These are phyloP conservation scores for Agonopterix subpropinquella DNA, from an alignment of 2,888 invertebrate genomes.

Conservation along the genomic window DNA sequence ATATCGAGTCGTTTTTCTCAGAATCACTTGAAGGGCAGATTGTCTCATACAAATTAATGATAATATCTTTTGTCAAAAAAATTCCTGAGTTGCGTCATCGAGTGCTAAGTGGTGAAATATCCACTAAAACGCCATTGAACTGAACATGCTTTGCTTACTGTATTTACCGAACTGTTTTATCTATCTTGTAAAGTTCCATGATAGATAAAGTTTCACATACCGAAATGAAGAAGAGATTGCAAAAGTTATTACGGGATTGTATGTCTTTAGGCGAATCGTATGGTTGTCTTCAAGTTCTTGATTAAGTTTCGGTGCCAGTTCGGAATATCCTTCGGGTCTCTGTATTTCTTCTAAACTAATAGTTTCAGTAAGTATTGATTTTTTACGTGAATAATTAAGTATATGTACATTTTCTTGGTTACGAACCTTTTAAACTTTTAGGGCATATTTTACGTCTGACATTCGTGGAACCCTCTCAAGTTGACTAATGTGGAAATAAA, in stretches of 20 bases:
- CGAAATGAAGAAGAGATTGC: constrained; percentile 27
- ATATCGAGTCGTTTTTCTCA: constrained; percentile 17
- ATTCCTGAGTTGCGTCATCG: constrained; percentile 50
- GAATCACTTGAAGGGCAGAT: constrained; percentile 40
- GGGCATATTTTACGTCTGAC: too few relatives aligned
- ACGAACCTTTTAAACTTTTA: too few relatives aligned
- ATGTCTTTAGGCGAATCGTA: constrained; percentile 20
- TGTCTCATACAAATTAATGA: constrained; percentile 29
- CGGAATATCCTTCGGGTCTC: neutral
- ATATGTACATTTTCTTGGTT: too few relatives aligned
- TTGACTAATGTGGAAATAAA: too few relatives aligned
- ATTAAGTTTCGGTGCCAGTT: constrained; percentile 31
- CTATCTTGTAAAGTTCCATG: constrained; percentile 14
- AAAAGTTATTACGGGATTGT: constrained; percentile 33
- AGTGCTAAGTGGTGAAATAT: neutral
- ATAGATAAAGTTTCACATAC: constrained; percentile 23
- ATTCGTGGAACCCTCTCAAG: too few relatives aligned
- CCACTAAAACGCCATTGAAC: too few relatives aligned
- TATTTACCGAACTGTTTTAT: neutral
- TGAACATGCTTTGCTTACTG: too few relatives aligned
- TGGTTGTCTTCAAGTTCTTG: constrained; percentile 28
- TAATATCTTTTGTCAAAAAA: constrained; percentile 37
- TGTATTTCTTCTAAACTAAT: neutral
- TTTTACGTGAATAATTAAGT: too few relatives aligned
- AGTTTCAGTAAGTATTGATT: too few relatives aligned